A percentile compares a stretch with the other conserved stretches of the same genome.
Conservation (phyloP, 2,888 invertebrate genomes). For the Pharmacophagus antenor region DNA sequence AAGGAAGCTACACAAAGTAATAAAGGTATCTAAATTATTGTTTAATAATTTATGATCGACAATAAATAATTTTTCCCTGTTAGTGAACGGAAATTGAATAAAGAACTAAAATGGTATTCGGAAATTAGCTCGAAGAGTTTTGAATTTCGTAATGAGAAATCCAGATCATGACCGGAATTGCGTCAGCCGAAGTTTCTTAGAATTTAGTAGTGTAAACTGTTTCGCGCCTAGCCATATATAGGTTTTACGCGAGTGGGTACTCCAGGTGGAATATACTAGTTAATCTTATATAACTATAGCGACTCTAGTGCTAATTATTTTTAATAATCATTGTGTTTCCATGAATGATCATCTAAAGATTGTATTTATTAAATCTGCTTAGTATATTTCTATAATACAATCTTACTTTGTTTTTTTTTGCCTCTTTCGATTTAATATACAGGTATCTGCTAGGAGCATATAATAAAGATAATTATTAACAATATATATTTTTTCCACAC, state of each 20-base stretch:
- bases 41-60: not conserved
- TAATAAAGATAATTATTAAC: too few species aligned
- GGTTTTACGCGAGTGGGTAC: constrained; percentile 37
- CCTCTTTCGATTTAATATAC: too few species aligned
- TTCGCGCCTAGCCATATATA: constrained; percentile 61
- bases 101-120: constrained; percentile 78
- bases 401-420: not conserved
- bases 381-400: not conserved
- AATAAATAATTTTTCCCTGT: not conserved
- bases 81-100: constrained; percentile 79
- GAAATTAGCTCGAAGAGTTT: constrained; percentile 77
- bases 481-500: too few species aligned
- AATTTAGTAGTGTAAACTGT: constrained; percentile 68
- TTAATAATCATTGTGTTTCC: not conserved
- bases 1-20: not conserved
- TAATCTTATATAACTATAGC: not conserved
- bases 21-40: not conserved
- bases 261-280: constrained; percentile 6
- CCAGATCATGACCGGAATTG: constrained; percentile 77
- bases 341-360: not conserved
- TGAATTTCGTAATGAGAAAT: constrained; percentile 61
- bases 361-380: not conserved
- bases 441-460: too few species aligned
- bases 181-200: constrained; percentile 71
- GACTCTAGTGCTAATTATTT: not conserved